A percentile compares a stretch with the other conserved stretches of the same genome.
Conservation (phyloP, 2,113 vertebrate species). For the Puma concolor region DNA sequence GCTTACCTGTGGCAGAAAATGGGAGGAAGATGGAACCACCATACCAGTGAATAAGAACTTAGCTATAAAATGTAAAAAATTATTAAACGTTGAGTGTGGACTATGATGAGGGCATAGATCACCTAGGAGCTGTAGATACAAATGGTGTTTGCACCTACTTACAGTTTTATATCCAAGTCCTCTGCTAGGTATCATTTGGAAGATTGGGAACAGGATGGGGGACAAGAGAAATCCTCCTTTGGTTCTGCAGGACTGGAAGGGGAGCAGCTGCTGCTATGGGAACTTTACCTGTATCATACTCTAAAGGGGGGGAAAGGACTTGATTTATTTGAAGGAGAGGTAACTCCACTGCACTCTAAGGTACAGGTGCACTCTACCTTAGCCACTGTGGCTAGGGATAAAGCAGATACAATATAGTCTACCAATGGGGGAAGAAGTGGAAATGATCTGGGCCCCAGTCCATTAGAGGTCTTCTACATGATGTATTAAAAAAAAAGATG, state of each 20-base stretch:
- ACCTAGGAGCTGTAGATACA: not conserved
- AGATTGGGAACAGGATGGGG: not conserved
- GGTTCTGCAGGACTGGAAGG: not conserved
- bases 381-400: not conserved
- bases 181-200: not conserved
- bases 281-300: not conserved
- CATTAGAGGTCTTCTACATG: not conserved
- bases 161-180: not conserved
- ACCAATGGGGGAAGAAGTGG: not conserved
- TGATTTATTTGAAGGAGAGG: not conserved
- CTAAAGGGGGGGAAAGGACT: not conserved
- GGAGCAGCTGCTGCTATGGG: not conserved
- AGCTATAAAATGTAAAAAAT: not conserved
- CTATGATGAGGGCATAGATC: not conserved
- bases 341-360: not conserved
- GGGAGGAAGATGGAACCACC: not conserved
- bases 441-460: not conserved
- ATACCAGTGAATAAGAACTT: conserved; percentile 3
- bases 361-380: not conserved
- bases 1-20: not conserved
- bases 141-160: not conserved
- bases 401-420: not conserved
- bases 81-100: not conserved
- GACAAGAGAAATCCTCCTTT: not conserved
- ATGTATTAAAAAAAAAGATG: not conserved